Evolutionary conservation across 2,113 vertebrate species (phyloP).

Genomic region (Oryzias melastigma): DNA sequence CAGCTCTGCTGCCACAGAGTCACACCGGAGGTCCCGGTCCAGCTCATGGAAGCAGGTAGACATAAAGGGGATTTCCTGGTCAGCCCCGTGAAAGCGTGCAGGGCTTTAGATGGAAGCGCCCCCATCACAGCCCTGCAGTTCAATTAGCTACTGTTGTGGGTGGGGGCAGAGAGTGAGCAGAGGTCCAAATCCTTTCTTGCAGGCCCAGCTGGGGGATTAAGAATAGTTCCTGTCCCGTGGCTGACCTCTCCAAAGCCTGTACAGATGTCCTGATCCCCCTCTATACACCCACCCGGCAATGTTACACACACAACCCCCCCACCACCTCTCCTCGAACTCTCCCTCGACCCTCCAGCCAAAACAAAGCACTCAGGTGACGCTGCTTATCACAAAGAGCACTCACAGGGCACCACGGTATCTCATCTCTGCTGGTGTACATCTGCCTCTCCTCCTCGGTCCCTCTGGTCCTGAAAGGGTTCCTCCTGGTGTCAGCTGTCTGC

Average conservation of each 20-base stretch:
- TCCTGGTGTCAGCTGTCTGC: slow-evolving; percentile 4
- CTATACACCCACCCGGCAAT: slow-evolving; percentile 1
- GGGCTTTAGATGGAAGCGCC: slow-evolving; percentile 53
- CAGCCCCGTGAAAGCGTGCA: slow-evolving; percentile 48
- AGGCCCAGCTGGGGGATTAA: slow-evolving; percentile 74
- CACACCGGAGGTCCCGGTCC: too few relatives aligned
- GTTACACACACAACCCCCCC: slow-evolving; percentile 1
- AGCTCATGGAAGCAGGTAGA: slow-evolving; percentile 28
- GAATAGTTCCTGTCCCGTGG: slow-evolving; percentile 74
- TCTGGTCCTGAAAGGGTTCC: slow-evolving; percentile 8
- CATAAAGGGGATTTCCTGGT: slow-evolving; percentile 41
- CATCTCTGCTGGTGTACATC: slow-evolving; percentile 14
- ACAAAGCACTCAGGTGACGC: slow-evolving; percentile 73
- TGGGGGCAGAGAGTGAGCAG: slow-evolving; percentile 31
- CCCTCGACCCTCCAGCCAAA: slow-evolving; percentile 59
- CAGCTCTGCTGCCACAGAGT: too few relatives aligned
- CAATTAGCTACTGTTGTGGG: slow-evolving; percentile 70
- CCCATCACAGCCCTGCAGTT: slow-evolving; percentile 47
- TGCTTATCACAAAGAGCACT: slow-evolving; percentile 61
- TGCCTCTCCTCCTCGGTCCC: background rate
- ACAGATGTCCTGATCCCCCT: slow-evolving; percentile 71
- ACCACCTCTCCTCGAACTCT: slow-evolving; percentile 38
- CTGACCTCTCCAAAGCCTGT: slow-evolving; percentile 77
- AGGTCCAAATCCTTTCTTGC: slow-evolving; percentile 66
- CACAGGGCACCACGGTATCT: slow-evolving; percentile 35